These are phyloP conservation scores for Fistularia tabacaria DNA, from an alignment of 2,797 vertebrate genomes.

Conservation along the genomic window DNA sequence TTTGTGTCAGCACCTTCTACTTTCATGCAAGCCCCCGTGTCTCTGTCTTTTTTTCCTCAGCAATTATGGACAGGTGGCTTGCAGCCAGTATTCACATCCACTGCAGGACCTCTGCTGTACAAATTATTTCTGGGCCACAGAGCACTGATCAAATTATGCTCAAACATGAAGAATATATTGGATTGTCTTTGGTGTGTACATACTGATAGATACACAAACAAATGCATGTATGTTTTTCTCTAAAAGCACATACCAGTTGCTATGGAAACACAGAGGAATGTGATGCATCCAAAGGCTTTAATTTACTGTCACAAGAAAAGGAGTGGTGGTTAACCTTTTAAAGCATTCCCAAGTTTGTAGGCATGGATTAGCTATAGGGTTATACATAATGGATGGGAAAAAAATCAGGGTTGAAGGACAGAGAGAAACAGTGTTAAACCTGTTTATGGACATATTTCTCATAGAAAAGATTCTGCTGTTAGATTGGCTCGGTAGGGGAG, in stretches of 20 bases:
- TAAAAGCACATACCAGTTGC: constrained; percentile 7
- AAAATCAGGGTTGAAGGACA: too few species aligned
- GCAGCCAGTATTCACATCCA: constrained; percentile 84
- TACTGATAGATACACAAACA: constrained; percentile 2
- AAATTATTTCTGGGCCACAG: constrained; percentile 55
- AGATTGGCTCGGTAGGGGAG: too few species aligned
- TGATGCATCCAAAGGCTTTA: constrained; percentile 18
- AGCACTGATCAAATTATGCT: neutral
- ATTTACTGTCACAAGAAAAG: constrained; percentile 8
- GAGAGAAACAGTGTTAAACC: too few species aligned
- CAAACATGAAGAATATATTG: constrained; percentile 1
- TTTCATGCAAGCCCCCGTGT: constrained; percentile 4
- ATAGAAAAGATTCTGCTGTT: too few species aligned
- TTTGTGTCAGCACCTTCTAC: neutral
- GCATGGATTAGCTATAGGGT: constrained; percentile 13
- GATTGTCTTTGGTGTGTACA: constrained; percentile 1
- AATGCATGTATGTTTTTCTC: neutral
- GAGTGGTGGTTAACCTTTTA: constrained; percentile 8
- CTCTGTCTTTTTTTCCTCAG: constrained; percentile 60
- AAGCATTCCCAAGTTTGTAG: constrained; percentile 7
- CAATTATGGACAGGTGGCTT: constrained; percentile 83
- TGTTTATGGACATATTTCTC: too few species aligned
- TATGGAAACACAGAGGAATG: constrained; percentile 27
- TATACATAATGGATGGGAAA: constrained; percentile 25
- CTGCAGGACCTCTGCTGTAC: constrained; percentile 80